Evolutionary conservation across 2,113 vertebrate species (phyloP).

Genomic region (Hepsetus odoe): DNA sequence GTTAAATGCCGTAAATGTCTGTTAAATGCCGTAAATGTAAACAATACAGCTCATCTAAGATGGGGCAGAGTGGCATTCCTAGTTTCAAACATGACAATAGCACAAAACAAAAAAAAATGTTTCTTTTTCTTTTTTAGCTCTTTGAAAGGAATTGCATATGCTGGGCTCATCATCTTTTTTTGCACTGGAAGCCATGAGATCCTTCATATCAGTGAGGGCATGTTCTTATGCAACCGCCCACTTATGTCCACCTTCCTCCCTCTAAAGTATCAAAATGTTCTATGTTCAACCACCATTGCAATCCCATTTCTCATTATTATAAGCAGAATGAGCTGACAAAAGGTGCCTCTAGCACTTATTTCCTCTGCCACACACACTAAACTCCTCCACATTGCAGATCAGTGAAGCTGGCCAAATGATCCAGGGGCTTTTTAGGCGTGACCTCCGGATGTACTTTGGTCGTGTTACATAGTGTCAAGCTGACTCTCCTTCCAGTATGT

Average conservation of each 20-base stretch:
- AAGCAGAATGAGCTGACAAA: background rate
- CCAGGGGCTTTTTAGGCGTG: slow-evolving; percentile 9
- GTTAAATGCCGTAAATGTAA: no score
- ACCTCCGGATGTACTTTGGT: slow-evolving; percentile 20
- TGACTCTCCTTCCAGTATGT: background rate
- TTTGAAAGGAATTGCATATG: no score
- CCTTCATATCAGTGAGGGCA: no score
- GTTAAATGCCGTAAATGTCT: no score
- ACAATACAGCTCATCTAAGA: no score
- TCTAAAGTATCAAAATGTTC: background rate
- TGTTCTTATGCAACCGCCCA: background rate
- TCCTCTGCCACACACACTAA: background rate
- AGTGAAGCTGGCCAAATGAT: slow-evolving; percentile 10
- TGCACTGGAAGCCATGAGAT: no score
- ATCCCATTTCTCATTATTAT: slow-evolving; percentile 1
- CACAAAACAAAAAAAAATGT: no score
- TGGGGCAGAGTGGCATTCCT: no score
- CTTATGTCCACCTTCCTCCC: no score
- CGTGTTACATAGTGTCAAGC: background rate
- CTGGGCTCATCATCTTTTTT: no score
- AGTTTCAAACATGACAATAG: no score
- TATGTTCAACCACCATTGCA: background rate
- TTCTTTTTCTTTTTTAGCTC: no score
- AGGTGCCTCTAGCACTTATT: background rate
- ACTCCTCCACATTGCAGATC: background rate